Evolutionary conservation across 2,797 vertebrate species (phyloP).

Genomic region (Lagorchestes hirsutus): DNA sequence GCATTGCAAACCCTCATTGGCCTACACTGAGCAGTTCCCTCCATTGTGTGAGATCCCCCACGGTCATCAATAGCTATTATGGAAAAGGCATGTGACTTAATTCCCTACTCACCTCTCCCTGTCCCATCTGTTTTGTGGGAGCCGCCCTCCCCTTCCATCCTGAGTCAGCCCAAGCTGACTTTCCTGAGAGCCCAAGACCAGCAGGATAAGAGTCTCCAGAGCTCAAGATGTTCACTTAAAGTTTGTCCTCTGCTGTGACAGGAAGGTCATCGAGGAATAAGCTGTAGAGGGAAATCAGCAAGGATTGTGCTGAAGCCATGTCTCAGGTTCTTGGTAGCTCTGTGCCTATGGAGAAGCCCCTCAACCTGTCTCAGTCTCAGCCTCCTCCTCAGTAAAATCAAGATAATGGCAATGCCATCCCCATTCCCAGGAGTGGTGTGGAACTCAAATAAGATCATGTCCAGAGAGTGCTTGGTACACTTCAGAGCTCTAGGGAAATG

Average conservation of each 20-base stretch:
- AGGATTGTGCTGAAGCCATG: neutral
- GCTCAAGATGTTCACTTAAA: neutral
- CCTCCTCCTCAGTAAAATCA: neutral
- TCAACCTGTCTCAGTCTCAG: neutral
- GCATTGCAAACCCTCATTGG: conserved; percentile 65
- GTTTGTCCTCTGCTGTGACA: neutral
- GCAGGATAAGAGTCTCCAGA: neutral
- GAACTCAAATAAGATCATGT: neutral
- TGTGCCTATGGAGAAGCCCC: neutral
- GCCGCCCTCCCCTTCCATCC: conserved; percentile 58
- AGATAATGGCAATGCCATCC: neutral
- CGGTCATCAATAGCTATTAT: conserved; percentile 72
- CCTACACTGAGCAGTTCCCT: conserved; percentile 59
- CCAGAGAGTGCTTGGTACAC: neutral
- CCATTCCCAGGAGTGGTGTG: neutral
- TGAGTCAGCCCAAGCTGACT: conserved; percentile 23
- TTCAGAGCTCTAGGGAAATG: neutral
- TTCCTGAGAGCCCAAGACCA: neutral
- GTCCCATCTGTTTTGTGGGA: neutral
- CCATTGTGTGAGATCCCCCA: conserved; percentile 69
- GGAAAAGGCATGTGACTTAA: conserved; percentile 73
- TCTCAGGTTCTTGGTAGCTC: neutral
- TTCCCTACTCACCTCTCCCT: conserved; percentile 74
- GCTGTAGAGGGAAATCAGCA: neutral
- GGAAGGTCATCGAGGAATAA: neutral